Base-by-base conservation (phyloP, 2,888 invertebrate species). In the Ceramica pisi region DNA sequence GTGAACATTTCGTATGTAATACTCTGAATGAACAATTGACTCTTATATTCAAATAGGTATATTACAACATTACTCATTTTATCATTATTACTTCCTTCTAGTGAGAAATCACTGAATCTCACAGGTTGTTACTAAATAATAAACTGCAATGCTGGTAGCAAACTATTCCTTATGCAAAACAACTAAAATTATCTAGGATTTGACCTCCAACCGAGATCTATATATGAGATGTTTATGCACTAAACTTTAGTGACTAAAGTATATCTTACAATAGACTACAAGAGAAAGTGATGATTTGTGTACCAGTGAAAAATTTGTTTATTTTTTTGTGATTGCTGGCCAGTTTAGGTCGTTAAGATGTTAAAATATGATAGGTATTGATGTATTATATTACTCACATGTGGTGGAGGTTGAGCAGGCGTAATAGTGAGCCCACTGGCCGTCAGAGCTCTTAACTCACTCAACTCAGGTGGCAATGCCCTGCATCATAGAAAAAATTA, bases 391-490 rank as follows among this genome's bases (percentile, higher is more conserved):
- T 63, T 66, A 91, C 95, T 94, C 88, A 96, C 96, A 92, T 95
- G 96, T 76, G 94, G 94, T 55, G 97, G 96, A 26, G 97, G 96
- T 81, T 97, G 97, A 0, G 97, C 97, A 71, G 97, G 97, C 64
- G 97, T 97, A 84, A 97, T 97, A 59, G 97, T 97, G 64, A 97
- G 88, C 41, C 97, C 97, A 86, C 97, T 96, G 61, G 97, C 97
- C 55, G 97, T 97, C 35, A 97, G 86, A 64, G 97, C 97, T 70
- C 97, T 94, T 23, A 97, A 90, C 88, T 97, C 97, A 86, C 97
- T 96, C 63, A 96, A 81, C 83, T 96, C 96, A 51, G 96, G 96
- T 60, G 96, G 96, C 81, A 96, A 87, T 64, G 96, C 94, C 90
- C 96, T 96, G 84, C 8, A 78, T 72, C 67, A 85, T 61, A 63